Evolutionary conservation across 2,797 vertebrate species (phyloP).

Genomic region (Mus minutoides): DNA sequence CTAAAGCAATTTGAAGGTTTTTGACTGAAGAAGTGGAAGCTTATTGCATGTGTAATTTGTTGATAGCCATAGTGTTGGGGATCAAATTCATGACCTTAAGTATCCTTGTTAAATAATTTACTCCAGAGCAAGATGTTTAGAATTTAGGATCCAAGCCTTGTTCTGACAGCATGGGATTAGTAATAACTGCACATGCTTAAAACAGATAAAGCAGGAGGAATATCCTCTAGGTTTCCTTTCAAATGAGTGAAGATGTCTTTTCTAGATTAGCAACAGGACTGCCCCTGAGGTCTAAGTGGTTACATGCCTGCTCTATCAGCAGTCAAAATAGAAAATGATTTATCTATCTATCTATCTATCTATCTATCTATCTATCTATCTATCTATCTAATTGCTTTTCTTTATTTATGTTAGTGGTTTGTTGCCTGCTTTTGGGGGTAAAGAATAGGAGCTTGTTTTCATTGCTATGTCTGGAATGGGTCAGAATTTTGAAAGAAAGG

Average conservation of each 20-base stretch:
- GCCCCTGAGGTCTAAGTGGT: neutral
- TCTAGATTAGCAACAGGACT: neutral
- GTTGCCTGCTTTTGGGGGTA: neutral
- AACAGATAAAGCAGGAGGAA: neutral
- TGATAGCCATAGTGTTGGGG: neutral
- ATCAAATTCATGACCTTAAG: neutral
- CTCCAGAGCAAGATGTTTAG: neutral
- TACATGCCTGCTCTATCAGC: neutral
- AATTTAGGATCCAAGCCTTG: neutral
- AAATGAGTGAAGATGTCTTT: neutral
- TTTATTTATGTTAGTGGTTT: conserved; percentile 5
- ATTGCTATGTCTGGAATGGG: conserved; percentile 8
- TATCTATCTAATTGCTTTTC: neutral
- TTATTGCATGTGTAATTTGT: neutral
- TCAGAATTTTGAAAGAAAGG: conserved; percentile 27
- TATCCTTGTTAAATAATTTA: conserved; percentile 3
- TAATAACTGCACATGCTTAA: neutral
- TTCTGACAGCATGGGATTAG: neutral
- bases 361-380: too few species aligned
- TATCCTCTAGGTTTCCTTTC: neutral
- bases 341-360: too few species aligned
- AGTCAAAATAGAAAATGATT: neutral
- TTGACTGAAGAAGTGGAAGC: neutral
- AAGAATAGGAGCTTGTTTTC: neutral
- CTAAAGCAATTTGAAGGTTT: conserved; percentile 39